phyloP scores from a whole-genome alignment of 1,140 invertebrate genomes.

The Aphaenogaster rudis region DNA sequence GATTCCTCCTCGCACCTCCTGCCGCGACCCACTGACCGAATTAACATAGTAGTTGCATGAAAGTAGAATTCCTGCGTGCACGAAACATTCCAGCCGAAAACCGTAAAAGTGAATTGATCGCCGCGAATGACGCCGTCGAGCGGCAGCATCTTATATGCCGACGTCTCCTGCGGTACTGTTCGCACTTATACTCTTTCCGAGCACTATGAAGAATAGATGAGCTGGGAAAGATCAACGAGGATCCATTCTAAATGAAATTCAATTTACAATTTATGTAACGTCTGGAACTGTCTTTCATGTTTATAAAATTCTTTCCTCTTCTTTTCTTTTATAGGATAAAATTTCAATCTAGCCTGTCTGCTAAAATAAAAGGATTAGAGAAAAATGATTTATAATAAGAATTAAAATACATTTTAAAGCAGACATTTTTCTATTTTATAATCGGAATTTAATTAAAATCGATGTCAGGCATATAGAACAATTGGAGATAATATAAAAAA shows the following conservation, averaged over 20 bases:
- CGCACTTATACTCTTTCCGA: not conserved
- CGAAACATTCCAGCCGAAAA: conserved; percentile 63
- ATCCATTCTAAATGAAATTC: not conserved
- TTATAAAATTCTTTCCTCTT: not conserved
- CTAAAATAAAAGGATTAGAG: not conserved
- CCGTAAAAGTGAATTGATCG: conserved; percentile 37
- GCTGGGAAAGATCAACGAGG: not conserved
- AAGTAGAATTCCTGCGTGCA: conserved; percentile 65
- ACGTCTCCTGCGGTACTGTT: not conserved
- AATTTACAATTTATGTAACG: conserved; percentile 13
- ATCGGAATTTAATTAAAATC: not conserved
- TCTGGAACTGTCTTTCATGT: not conserved
- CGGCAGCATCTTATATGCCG: not conserved
- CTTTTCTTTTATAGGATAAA: not conserved
- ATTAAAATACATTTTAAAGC: not conserved
- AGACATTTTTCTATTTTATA: not conserved
- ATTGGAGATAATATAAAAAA: not conserved
- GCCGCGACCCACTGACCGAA: conserved; percentile 64
- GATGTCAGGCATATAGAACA: not conserved
- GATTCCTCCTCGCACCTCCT: conserved; percentile 25
- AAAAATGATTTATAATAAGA: not conserved
- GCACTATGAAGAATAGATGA: conserved; percentile 2
- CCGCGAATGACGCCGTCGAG: conserved; percentile 2
- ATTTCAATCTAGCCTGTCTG: not conserved
- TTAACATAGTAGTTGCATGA: conserved; percentile 72